Percentiles rank a stretch among this genome's conserved stretches.
Conservation (phyloP, 2,113 vertebrate genomes). For the Reinhardtius hippoglossoides region DNA sequence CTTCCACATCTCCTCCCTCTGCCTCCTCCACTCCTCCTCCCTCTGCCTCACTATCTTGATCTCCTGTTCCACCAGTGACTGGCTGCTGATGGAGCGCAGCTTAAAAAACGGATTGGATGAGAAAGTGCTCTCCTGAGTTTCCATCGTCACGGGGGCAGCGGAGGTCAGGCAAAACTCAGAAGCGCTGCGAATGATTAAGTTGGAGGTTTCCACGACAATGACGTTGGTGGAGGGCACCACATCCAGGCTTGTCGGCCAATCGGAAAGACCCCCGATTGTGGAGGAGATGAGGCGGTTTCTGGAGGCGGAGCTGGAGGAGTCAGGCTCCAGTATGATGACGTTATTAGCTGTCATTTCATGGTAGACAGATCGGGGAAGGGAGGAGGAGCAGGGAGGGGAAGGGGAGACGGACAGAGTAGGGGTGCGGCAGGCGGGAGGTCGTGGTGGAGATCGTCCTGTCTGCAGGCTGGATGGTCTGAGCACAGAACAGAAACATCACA, state of each 20-base stretch:
- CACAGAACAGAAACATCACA: slow-evolving; percentile 7
- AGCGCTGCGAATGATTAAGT: slow-evolving; percentile 79
- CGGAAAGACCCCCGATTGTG: slow-evolving; percentile 43
- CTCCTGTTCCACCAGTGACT: slow-evolving; percentile 79
- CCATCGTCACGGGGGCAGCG: slow-evolving; percentile 7
- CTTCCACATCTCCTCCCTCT: slow-evolving; percentile 74
- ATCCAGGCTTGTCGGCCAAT: slow-evolving; percentile 56
- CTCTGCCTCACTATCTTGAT: slow-evolving; percentile 77
- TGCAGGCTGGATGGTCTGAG: slow-evolving; percentile 57
- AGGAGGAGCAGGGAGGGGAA: slow-evolving; percentile 63
- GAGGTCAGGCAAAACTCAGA: slow-evolving; percentile 78
- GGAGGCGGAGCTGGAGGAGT: slow-evolving; percentile 56
- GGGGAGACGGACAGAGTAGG: slow-evolving; percentile 68
- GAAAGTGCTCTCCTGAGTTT: slow-evolving; percentile 72
- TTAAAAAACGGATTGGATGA: slow-evolving; percentile 79
- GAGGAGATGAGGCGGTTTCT: slow-evolving; percentile 56
- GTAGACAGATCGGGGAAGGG: slow-evolving; percentile 59
- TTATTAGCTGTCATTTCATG: slow-evolving; percentile 79
- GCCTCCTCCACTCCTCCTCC: slow-evolving; percentile 79
- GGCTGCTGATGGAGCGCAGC: slow-evolving; percentile 78
- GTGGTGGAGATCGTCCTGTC: slow-evolving; percentile 63
- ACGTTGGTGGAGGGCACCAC: slow-evolving; percentile 57
- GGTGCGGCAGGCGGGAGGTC: slow-evolving; percentile 68
- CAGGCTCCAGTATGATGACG: slow-evolving; percentile 79
- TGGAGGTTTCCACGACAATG: slow-evolving; percentile 79